Conservation (phyloP, 2,888 invertebrate species). For the Drosophila tanythrix region DNA sequence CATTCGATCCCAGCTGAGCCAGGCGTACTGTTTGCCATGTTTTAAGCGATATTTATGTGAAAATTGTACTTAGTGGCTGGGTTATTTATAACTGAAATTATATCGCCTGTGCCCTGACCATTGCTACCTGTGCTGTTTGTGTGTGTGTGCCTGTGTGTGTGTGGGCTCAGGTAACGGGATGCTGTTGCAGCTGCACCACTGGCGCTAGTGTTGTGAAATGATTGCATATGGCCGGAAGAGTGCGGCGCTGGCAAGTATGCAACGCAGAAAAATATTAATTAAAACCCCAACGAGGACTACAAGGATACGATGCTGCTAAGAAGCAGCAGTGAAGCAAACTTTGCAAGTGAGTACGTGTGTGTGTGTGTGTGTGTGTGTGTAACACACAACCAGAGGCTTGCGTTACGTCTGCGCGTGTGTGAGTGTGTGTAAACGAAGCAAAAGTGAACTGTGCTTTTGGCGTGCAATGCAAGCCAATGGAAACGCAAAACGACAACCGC, state of each 20-base stretch:
- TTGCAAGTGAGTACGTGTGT: constrained; percentile 3
- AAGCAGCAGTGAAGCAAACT: constrained; percentile 1
- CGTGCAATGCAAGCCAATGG: constrained; percentile 38
- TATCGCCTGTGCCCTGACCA: constrained; percentile 5
- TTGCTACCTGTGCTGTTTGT: background rate
- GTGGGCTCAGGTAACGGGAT: constrained; percentile 22
- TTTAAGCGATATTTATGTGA: constrained; percentile 32
- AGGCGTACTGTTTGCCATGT: background rate
- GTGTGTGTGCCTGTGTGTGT: constrained; percentile 1
- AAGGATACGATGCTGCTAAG: constrained; percentile 5
- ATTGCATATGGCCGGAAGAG: constrained; percentile 37
- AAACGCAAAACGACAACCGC: constrained; percentile 38
- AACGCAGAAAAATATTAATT: constrained; percentile 71
- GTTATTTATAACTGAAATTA: constrained; percentile 34
- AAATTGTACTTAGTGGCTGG: constrained; percentile 18
- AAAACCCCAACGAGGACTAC: constrained; percentile 53
- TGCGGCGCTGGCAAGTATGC: constrained; percentile 39
- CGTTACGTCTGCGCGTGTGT: background rate
- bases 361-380: constrained; percentile 14
- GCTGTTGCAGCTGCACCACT: constrained; percentile 30
- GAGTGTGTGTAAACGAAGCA: background rate
- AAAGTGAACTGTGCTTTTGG: constrained; percentile 22
- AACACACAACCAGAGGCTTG: background rate
- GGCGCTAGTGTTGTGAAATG: constrained; percentile 50
- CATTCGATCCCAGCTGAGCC: background rate